Conservation (phyloP, 92 coral and sea anemone species). For the Porites evermanni region DNA sequence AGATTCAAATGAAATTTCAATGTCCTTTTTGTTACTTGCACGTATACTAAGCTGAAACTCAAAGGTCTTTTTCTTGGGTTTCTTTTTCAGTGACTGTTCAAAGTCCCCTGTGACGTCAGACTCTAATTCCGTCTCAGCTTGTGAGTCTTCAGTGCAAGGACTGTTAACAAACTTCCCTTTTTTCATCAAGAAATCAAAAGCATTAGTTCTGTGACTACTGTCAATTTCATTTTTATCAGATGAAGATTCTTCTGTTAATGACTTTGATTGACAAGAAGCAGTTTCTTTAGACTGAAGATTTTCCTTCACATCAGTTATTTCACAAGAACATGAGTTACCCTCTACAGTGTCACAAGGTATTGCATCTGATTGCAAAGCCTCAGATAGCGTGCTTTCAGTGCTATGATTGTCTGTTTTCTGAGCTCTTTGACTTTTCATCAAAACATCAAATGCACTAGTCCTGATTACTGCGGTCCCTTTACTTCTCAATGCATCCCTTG, state of each 20-base stretch:
- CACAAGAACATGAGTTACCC: neutral
- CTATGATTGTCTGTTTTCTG: neutral
- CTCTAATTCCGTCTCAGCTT: slow-evolving; percentile 6
- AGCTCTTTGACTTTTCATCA: slow-evolving; percentile 67
- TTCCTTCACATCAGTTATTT: neutral
- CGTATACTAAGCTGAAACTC: slow-evolving; percentile 33
- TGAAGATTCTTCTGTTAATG: neutral
- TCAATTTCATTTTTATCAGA: neutral
- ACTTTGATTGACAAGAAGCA: neutral
- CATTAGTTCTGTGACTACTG: slow-evolving; percentile 14
- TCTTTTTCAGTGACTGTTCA: neutral
- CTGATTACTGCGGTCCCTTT: slow-evolving; percentile 1
- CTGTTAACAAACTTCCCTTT: slow-evolving; percentile 15
- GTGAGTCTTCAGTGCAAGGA: slow-evolving; percentile 1
- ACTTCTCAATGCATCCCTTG: neutral
- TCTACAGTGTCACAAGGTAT: neutral
- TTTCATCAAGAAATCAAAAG: slow-evolving; percentile 40
- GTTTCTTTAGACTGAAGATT: neutral
- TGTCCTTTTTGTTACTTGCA: slow-evolving; percentile 13
- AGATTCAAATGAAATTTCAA: slow-evolving; percentile 9
- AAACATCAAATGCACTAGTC: slow-evolving; percentile 76
- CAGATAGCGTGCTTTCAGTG: neutral
- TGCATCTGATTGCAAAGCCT: neutral
- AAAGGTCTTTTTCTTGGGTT: slow-evolving; percentile 30
- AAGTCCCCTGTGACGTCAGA: neutral